Percentiles rank a stretch among this genome's conserved stretches.
Evolutionary conservation across 2,797 vertebrate species (phyloP).

Genomic region (Vespertilio murinus): DNA sequence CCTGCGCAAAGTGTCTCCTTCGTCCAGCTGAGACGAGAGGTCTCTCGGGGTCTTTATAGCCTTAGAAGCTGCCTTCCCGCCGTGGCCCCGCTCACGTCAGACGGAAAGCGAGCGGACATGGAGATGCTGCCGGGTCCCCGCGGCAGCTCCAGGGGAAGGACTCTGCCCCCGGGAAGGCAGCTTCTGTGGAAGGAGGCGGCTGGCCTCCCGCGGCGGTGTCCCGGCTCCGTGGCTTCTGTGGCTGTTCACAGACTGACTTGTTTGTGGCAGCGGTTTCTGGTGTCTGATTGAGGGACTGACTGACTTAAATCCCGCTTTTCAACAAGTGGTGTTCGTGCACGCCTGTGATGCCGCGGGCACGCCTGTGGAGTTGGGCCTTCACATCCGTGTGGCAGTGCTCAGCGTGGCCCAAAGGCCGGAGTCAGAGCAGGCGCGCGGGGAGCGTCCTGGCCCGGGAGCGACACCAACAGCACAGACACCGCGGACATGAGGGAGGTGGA

Average conservation of each 20-base stretch:
- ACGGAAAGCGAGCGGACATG: not conserved
- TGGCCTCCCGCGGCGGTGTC: not conserved
- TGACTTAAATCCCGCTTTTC: no score
- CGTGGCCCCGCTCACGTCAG: not conserved
- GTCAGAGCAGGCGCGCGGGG: no score
- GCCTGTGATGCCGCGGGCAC: no score
- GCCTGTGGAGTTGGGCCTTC: not conserved
- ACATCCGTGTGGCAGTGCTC: not conserved
- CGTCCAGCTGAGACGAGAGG: not conserved
- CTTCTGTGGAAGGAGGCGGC: no score
- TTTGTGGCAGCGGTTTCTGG: no score
- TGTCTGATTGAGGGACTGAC: no score
- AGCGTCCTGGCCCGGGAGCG: not conserved
- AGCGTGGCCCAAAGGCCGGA: not conserved
- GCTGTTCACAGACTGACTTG: not conserved
- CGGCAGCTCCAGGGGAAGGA: not conserved
- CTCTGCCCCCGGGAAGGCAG: not conserved
- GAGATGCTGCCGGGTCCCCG: not conserved
- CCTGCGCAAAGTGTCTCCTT: not conserved
- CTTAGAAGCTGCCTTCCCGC: not conserved
- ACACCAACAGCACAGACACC: not conserved
- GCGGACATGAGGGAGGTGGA: no score
- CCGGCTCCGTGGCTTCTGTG: not conserved
- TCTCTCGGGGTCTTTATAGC: not conserved
- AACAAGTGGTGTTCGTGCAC: no score